These are phyloP conservation scores for Pelodytes ibericus DNA, from an alignment of 2,797 vertebrate species.

Conservation along the genomic window DNA sequence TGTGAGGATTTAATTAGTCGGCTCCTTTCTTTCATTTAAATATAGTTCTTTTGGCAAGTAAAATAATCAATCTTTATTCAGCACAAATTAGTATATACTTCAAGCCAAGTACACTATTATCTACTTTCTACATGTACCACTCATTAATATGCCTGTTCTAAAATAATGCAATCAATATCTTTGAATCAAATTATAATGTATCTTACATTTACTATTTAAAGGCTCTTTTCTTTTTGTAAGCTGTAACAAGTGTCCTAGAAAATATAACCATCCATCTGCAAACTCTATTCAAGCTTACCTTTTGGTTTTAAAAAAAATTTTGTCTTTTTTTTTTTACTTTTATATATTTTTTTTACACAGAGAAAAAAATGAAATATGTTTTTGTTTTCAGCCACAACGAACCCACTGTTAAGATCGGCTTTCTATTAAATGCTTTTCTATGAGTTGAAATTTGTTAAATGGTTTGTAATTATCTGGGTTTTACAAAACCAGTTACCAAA, in stretches of 20 bases:
- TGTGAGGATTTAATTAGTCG: constrained; percentile 14
- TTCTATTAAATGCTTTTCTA: too few relatives aligned
- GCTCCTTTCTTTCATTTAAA: constrained; percentile 42
- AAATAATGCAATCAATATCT: constrained; percentile 53
- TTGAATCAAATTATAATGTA: constrained; percentile 48
- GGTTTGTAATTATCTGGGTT: too few relatives aligned
- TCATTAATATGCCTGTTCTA: constrained; percentile 37
- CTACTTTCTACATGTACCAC: constrained; percentile 26
- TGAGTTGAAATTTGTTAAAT: too few relatives aligned
- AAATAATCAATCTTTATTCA: constrained; percentile 54
- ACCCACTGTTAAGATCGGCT: too few relatives aligned
- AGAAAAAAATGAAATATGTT: too few relatives aligned
- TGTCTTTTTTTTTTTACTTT: neutral
- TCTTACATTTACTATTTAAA: constrained; percentile 21
- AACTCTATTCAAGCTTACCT: too few relatives aligned
- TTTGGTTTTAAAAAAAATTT: too few relatives aligned
- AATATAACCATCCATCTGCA: neutral
- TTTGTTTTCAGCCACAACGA: too few relatives aligned
- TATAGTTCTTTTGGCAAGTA: constrained; percentile 51
- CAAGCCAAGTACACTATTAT: constrained; percentile 38
- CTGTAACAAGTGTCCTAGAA: neutral
- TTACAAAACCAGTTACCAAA: too few relatives aligned
- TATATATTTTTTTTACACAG: too few relatives aligned
- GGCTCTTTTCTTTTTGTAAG: constrained; percentile 13
- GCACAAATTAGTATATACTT: constrained; percentile 46